Evolutionary conservation across 1,140 invertebrate genomes (phyloP), one percentile per base, ranked within the genome.

Genomic region (Zaprionus africanus): DNA sequence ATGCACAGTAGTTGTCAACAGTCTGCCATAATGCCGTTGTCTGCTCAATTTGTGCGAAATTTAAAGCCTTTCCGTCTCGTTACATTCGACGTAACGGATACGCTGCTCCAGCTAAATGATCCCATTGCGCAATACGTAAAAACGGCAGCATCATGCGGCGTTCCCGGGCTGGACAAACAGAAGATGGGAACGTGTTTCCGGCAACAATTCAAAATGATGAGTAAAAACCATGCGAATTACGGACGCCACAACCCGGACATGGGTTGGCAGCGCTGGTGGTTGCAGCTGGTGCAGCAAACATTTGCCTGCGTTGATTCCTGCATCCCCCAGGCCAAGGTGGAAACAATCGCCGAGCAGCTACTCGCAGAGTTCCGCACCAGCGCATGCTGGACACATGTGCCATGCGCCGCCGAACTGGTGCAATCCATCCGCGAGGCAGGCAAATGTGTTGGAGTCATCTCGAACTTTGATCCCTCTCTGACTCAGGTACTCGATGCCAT

Each of bases 31-130:
- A 88, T 88, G 84, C 69, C 85, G 68, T 73, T 90, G 66, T 66
- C 70, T 26, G 64, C 70, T 57, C 78, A 86, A 66, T 80, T 92
- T 49, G 17, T 87, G 53, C 68, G 74, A 19, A 92, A 92, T 75
- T 71, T 92, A 28, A 68, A 81, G 49, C 93, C 88, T 19, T 93
- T 95, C 36, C 93, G 94, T 53, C 92, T 98, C 63, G 94, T 98
- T 26, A 98, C 97, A 9, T 98, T 99, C 91, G 98, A 98, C 92
- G 95, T 97, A 13, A 98, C 97, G 3, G 97, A 97, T 71, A 98
- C 97, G 1, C 92, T 98, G 31, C 90, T 98, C 22, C 95, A 95
- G 83, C 92, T 94, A 7, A 94, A 94, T 15, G 93, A 95, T 54
- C 94, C 97, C 4, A 96, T 95, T 26, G 92, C 95, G 36, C 94